Percentiles rank a stretch among this genome's conserved stretches.
phyloP scores from a whole-genome alignment of 2,888 invertebrate species.

The Scotopteryx bipunctaria region DNA sequence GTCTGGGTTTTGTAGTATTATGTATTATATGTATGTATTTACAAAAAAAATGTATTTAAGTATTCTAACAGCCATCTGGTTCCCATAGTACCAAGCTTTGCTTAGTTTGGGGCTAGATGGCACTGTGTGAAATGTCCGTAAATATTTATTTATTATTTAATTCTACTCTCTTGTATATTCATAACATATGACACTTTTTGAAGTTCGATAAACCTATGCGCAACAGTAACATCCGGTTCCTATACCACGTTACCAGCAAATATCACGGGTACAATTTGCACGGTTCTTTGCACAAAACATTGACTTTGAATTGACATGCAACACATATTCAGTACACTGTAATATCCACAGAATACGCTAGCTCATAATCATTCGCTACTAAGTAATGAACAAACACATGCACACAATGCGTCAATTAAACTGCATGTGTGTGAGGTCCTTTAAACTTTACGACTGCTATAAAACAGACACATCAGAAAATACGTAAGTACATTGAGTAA shows the following conservation, averaged over 20 bases:
- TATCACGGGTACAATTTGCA: slow-evolving; percentile 38
- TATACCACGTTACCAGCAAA: slow-evolving; percentile 25
- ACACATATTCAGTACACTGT: slow-evolving; percentile 57
- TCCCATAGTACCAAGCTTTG: no score
- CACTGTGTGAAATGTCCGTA: no score
- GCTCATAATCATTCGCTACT: slow-evolving; percentile 51
- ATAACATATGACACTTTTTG: background rate
- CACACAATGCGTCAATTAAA: slow-evolving; percentile 43
- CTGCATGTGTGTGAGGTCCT: slow-evolving; percentile 20
- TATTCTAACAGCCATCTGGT: no score
- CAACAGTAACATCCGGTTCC: background rate
- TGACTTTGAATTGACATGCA: slow-evolving; percentile 68
- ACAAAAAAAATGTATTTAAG: no score
- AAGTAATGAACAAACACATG: slow-evolving; percentile 62
- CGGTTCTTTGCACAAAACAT: slow-evolving; percentile 58
- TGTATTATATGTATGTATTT: no score
- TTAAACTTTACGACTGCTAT: slow-evolving; percentile 29
- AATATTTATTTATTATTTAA: background rate
- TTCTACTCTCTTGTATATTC: background rate
- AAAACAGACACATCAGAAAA: slow-evolving; percentile 9
- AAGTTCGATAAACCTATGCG: background rate
- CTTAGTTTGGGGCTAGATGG: no score
- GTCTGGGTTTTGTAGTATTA: no score
- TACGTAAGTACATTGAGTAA: background rate
- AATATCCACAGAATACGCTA: slow-evolving; percentile 49